Evolutionary conservation across 2,797 vertebrate genomes (phyloP), one percentile per base, ranked within the genome.

Genomic region (Schizothorax lantsangensis): DNA sequence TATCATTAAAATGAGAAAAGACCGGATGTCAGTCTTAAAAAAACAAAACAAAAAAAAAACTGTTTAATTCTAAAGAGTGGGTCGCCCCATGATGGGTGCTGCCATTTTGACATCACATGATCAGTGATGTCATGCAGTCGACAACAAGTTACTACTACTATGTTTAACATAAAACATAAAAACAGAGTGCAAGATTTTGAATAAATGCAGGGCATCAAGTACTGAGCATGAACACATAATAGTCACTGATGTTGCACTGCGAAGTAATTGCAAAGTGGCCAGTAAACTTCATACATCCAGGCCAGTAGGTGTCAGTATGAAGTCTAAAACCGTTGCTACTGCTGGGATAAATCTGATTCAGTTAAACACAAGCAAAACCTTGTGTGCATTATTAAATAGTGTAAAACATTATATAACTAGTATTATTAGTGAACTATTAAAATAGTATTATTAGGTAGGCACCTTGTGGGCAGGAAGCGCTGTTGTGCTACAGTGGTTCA

Each of bases 211-310:
- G 47, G 2, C 47, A 33, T 49, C 4, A 33, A 52, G 47, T 0
- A 17, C 47, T 33, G 26, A 21, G 9, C 47, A 54, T 77, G 33
- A 54, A 36, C 19, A 36, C 10, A 14, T 19, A 54, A 77, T 47
- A 15, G 2, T 47, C n/a, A 74, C 43, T 15, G n/a, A 14, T 33
- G 45, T 49, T 2, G n/a, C 14, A 30, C n/a, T 12, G 5, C 4
- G 15, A 57, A 78, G 21, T 11, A 78, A 36, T 2, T 26, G 23
- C 11, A 43, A 62, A 79, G 14, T 4, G 1, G 8, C 36, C 12
- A 43, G 54, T 62, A 62, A 62, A 62, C n/a, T 21, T 64, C 57
- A 79, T 79, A 64, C 38, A 64, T 43, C 57, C 38, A 64, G 9
- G 40, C 57, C 38, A 79, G 7, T 21, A 64, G 38, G 54, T 62